Conservation (phyloP, 2,797 vertebrate genomes). For the Esox lucius region DNA sequence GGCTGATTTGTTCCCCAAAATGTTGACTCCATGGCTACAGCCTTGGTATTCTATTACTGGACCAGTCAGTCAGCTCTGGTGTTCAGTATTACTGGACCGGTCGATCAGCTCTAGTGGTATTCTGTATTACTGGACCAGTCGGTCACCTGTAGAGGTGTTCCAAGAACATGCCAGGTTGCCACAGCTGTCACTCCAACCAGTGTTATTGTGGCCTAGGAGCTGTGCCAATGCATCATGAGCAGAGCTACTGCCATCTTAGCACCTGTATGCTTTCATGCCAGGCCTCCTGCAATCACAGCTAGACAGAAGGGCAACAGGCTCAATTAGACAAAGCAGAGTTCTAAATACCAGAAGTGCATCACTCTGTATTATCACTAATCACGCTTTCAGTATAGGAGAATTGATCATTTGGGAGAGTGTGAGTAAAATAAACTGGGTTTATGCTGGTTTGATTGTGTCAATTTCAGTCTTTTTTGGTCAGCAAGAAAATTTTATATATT, state of each 20-base stretch:
- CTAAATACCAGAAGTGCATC: neutral
- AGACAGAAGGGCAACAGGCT: neutral
- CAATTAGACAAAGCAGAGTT: neutral
- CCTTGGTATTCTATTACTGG: too few relatives aligned
- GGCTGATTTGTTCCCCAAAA: too few relatives aligned
- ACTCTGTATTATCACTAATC: neutral
- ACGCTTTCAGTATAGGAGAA: neutral
- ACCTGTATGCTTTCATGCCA: conserved; percentile 33
- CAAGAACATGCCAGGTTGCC: neutral
- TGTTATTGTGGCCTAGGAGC: conserved; percentile 21
- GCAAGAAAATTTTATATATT: neutral
- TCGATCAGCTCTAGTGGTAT: neutral
- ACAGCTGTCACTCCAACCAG: conserved; percentile 4
- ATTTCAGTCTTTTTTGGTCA: neutral
- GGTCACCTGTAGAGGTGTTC: neutral
- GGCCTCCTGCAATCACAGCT: conserved; percentile 10
- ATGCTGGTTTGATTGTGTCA: neutral
- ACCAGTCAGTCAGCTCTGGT: too few relatives aligned
- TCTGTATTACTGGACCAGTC: too few relatives aligned
- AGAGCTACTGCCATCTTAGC: conserved; percentile 25
- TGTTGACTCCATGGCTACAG: too few relatives aligned
- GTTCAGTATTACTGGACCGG: neutral
- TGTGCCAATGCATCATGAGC: conserved; percentile 9
- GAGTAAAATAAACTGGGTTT: neutral
- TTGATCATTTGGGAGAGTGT: neutral